Base-by-base conservation (phyloP, 1,140 invertebrate species). In the Ostrea edulis region DNA sequence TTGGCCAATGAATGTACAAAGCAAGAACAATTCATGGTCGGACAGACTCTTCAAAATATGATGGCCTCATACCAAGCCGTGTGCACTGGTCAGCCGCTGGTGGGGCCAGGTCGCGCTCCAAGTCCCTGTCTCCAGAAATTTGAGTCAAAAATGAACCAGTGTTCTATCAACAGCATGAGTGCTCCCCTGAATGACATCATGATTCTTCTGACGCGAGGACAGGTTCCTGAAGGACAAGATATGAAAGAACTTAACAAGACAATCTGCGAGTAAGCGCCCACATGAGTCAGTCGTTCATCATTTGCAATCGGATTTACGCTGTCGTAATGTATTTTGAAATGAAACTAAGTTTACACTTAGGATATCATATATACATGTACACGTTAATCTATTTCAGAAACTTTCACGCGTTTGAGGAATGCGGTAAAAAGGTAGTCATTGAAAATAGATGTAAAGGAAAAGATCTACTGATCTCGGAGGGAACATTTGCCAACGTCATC, bases 1-100 rank as follows among this genome's bases (percentile, higher is more conserved):
- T 51, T 89, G 17, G 86, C 58, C 11, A 81, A 81, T 0, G 89
- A 89, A 25, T 89, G 89, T 84, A 87, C 84, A 12, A 84, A 89
- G 81, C 86, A 89, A 51, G 86, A 89, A 86, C 84, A 87, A 51
- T 89, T 87, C 84, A 89, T 87, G 89, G 89, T 89, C 51, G 89
- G 89, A 8, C 89, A 89, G 71, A 89, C 89, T 11, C 84, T 89
- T 71, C 89, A 89, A 29, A 89, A 89, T n/a, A 89, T 89, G 89
- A 89, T 89, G 89, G 84, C 89, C 12, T 85, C 86, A 8, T 89
- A 89, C 77, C 89, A 89, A 53, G 77, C 84, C 8, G 84, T 89
- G 12, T 89, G 89, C 52, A 86, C 89, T 8, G 89, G 89, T 9
- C 83, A 87, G 51, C 86, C 86, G 29, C 22, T 89, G 0, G 53